phyloP scores from a whole-genome alignment of 2,113 vertebrate genomes.

The Cairina moschata region DNA sequence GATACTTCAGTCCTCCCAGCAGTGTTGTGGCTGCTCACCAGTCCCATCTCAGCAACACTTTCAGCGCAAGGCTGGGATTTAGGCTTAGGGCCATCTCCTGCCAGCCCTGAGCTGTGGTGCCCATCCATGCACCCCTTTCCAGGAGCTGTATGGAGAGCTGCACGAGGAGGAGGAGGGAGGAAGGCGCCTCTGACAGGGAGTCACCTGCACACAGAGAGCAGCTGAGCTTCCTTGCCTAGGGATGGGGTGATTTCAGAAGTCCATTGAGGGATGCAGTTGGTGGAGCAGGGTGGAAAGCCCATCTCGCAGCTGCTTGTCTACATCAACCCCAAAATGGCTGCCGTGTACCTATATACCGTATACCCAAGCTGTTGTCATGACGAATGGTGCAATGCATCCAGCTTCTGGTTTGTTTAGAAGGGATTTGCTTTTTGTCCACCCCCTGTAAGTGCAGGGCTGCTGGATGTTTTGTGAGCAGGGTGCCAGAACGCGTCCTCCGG shows the following conservation, averaged over 20 bases:
- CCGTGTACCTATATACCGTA: not conserved
- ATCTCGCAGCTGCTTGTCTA: not conserved
- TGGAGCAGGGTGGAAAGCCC: not conserved
- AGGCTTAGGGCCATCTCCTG: too few species aligned
- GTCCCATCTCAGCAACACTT: not conserved
- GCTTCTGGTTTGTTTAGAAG: not conserved
- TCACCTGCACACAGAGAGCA: not conserved
- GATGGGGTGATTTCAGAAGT: not conserved
- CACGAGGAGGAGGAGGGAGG: not conserved
- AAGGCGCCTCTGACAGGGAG: not conserved
- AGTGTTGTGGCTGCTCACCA: accelerated
- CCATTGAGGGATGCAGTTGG: not conserved
- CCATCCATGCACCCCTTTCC: not conserved
- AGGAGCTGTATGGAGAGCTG: not conserved
- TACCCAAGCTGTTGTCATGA: not conserved
- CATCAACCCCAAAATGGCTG: not conserved
- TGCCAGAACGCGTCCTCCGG: not conserved
- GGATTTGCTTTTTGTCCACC: not conserved
- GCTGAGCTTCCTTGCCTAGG: not conserved
- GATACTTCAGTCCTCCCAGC: not conserved
- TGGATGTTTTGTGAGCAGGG: not conserved
- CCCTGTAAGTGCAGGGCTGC: not conserved
- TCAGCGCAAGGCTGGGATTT: not conserved
- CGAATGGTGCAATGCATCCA: not conserved
- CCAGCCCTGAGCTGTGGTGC: not conserved